phyloP scores from a whole-genome alignment of 2,797 vertebrate genomes.

The Micrastur ruficollis region DNA sequence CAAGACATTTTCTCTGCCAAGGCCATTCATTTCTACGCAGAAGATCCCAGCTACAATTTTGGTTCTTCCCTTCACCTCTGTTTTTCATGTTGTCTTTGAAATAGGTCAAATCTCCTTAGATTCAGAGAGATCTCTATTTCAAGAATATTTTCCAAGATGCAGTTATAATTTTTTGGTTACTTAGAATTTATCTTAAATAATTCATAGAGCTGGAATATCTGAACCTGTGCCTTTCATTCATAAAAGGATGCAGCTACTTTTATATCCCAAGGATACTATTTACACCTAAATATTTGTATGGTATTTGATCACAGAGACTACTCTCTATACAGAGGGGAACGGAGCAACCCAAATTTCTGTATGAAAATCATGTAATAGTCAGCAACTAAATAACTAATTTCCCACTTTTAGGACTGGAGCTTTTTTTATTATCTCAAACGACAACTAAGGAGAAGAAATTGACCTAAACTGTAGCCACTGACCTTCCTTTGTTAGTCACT shows the following conservation, averaged over 20 bases:
- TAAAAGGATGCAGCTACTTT: neutral
- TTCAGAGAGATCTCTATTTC: neutral
- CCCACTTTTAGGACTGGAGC: neutral
- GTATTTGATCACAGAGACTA: neutral
- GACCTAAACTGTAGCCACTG: neutral
- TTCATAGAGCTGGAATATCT: neutral
- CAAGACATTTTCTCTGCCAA: neutral
- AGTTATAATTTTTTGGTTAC: neutral
- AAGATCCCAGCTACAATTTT: neutral
- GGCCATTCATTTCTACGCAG: neutral
- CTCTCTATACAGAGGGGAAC: fast-evolving
- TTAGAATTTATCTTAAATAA: neutral
- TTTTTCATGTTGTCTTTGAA: neutral
- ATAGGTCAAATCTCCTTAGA: neutral
- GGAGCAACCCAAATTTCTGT: neutral
- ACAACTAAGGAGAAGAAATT: neutral
- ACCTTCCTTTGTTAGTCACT: neutral
- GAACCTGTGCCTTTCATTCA: neutral
- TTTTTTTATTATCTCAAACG: neutral
- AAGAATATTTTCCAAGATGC: neutral
- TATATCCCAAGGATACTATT: neutral
- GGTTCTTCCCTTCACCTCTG: neutral
- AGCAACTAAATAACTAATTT: neutral
- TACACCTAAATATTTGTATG: neutral
- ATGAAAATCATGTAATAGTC: neutral